Evolutionary conservation across 2,797 vertebrate genomes (phyloP).

Genomic region (Dendrocincla tyrannina): DNA sequence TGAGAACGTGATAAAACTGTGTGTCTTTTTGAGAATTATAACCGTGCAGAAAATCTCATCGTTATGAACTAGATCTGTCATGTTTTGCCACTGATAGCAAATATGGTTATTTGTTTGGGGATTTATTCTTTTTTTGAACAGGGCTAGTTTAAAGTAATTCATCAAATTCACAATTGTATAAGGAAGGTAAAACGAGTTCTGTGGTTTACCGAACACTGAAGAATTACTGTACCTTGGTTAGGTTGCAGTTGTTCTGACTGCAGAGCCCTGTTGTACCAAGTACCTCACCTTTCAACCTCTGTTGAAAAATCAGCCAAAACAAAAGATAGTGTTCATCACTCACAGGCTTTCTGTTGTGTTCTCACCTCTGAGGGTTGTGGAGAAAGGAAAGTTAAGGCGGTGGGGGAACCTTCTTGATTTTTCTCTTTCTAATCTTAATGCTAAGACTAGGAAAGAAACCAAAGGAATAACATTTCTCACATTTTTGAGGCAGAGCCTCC

Average conservation of each 20-base stretch:
- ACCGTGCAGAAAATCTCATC: not conserved
- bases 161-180: not conserved
- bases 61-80: not conserved
- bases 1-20: not conserved
- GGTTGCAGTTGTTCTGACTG: not conserved
- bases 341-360: not conserved
- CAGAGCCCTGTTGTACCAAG: not conserved
- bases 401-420: not conserved
- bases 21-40: not conserved
- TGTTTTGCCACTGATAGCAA: not conserved
- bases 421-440: conserved; percentile 8
- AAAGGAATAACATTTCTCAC: conserved; percentile 30
- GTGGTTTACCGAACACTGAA: not conserved
- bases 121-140: not conserved
- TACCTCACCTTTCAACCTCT: not conserved
- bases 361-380: not conserved
- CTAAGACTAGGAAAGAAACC: conserved; percentile 3
- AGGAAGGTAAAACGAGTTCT: not conserved
- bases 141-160: not conserved
- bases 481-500: conserved; percentile 45
- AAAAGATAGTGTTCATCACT: not conserved
- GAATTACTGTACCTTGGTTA: not conserved
- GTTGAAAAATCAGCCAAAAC: not conserved
- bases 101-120: not conserved
- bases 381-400: not conserved